These are phyloP conservation scores for Propithecus deckenii DNA, from an alignment of 2,797 vertebrate genomes.

Conservation along the genomic window DNA sequence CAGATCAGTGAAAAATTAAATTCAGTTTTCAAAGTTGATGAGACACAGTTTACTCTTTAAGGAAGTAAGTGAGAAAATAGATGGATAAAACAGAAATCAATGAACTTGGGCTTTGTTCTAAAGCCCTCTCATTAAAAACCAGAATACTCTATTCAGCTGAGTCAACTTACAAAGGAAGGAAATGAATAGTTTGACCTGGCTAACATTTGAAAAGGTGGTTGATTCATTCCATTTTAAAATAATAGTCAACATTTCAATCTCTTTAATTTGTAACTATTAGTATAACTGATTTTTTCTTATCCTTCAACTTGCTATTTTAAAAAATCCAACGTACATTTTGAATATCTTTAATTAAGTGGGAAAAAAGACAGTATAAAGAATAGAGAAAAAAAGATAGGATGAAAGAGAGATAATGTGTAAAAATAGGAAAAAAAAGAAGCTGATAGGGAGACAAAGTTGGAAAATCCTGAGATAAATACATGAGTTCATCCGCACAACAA, in stretches of 20 bases:
- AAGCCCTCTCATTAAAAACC: conserved; percentile 51
- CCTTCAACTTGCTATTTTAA: conserved; percentile 1
- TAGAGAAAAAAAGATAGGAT: not conserved
- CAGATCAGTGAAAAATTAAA: conserved; percentile 33
- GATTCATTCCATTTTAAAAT: conserved; percentile 55
- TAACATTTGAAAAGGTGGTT: conserved; percentile 52
- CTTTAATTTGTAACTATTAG: conserved; percentile 47
- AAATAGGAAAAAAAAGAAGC: not conserved
- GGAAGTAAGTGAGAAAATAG: conserved; percentile 34
- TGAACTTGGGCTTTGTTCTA: conserved; percentile 38
- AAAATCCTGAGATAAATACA: not conserved
- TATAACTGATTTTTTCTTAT: conserved; percentile 25
- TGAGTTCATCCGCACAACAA: not conserved
- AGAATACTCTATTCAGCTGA: conserved; percentile 17
- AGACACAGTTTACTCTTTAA: conserved; percentile 41
- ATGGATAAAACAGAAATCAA: not conserved
- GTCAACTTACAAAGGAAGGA: conserved; percentile 40
- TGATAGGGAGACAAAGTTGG: not conserved
- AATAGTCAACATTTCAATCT: not conserved
- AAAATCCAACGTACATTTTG: not conserved
- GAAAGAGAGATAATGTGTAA: not conserved
- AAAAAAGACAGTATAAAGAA: not conserved
- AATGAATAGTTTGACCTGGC: conserved; percentile 30
- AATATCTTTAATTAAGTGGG: not conserved
- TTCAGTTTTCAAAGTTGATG: conserved; percentile 52